A percentile compares a stretch with the other conserved stretches of the same genome.
Evolutionary conservation across 2,797 vertebrate species (phyloP).

Genomic region (Notoglanidium macrostoma): DNA sequence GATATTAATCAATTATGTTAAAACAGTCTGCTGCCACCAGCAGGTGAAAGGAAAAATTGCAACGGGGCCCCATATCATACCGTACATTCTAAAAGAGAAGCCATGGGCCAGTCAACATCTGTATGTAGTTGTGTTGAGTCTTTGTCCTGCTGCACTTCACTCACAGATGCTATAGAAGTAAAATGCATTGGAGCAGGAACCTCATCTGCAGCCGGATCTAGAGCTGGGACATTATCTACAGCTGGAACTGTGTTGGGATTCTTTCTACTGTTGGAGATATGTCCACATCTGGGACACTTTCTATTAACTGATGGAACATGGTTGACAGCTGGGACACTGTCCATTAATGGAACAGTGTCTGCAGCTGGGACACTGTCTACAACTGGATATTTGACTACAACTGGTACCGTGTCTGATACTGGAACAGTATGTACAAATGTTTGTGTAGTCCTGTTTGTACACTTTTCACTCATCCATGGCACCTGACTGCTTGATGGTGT

Average conservation of each 20-base stretch:
- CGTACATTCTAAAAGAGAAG: neutral
- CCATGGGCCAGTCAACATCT: neutral
- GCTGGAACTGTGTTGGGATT: too few species aligned
- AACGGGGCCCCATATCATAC: neutral
- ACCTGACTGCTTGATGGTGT: neutral
- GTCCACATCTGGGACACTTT: too few species aligned
- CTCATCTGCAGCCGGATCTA: neutral
- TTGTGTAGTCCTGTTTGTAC: neutral
- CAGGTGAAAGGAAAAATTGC: constrained; percentile 1
- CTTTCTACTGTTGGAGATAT: too few species aligned
- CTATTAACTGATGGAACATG: too few species aligned
- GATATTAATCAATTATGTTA: neutral
- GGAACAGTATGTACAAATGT: neutral
- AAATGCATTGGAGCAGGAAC: neutral
- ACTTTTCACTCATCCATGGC: neutral
- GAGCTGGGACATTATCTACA: neutral
- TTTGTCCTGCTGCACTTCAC: neutral
- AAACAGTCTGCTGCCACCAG: neutral
- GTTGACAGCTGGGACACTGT: too few species aligned
- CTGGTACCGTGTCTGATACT: neutral
- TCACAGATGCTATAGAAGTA: neutral
- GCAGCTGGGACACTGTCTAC: neutral
- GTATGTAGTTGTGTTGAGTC: neutral
- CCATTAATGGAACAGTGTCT: too few species aligned
- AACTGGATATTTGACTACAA: neutral